These are phyloP conservation scores for Myotis davidii DNA, from an alignment of 2,113 vertebrate species.

Conservation along the genomic window DNA sequence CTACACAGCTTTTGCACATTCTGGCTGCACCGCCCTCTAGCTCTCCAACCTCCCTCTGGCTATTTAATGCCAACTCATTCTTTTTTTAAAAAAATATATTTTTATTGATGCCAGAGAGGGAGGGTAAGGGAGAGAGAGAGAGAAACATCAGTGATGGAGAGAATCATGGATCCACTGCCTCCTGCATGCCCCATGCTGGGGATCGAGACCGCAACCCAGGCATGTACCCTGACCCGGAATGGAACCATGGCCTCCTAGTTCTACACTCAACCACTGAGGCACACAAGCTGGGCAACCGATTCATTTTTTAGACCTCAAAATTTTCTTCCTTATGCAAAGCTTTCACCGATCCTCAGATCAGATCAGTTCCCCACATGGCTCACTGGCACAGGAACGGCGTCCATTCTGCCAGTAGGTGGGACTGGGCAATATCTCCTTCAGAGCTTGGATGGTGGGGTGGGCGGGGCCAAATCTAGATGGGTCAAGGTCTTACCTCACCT, in stretches of 20 bases:
- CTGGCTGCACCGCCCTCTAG: rapidly evolving
- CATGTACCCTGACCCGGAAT: too few relatives aligned
- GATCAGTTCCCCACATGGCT: not conserved
- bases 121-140: too few relatives aligned
- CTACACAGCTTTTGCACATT: not conserved
- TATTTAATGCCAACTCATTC: not conserved
- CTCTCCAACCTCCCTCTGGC: not conserved
- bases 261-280: too few relatives aligned
- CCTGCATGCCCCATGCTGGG: too few relatives aligned
- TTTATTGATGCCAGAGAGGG: too few relatives aligned
- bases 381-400: not conserved
- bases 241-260: too few relatives aligned
- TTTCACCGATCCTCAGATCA: not conserved
- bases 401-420: not conserved
- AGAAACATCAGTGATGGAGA: too few relatives aligned
- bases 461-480: not conserved
- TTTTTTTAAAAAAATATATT: too few relatives aligned
- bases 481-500: not conserved
- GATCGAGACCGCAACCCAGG: too few relatives aligned
- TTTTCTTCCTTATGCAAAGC: not conserved
- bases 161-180: too few relatives aligned
- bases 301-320: not conserved
- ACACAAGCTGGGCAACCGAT: too few relatives aligned
- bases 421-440: not conserved
- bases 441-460: not conserved